Evolutionary conservation across 1,140 invertebrate genomes (phyloP), one percentile per base, ranked within the genome.

Genomic region (Pentalonia nigronervosa): DNA sequence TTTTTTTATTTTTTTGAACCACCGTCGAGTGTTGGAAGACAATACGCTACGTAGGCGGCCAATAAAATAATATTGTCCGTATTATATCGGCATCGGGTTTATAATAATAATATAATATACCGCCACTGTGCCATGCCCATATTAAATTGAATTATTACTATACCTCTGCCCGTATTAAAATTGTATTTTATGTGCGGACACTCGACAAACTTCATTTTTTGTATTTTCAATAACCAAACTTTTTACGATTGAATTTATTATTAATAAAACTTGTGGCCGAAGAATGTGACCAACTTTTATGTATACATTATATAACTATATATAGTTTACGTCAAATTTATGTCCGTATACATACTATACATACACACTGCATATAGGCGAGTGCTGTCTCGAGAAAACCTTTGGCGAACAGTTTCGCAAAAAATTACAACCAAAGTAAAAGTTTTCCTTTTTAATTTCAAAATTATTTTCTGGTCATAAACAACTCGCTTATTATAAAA

Each of bases 201-300:
- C 88, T 34, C 17, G 8, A 9, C 23, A 25, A 89, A 21, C 48
- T 36, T 89, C 41, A 41, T 89, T 36, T 50, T 41, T 41, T 36
- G 50, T 56, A 56, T 25, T 89, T 89, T 56, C 88, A 89, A 41
- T 89, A 89, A 89, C 48, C 48, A 89, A 89, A 89, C 88, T 89
- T 89, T 89, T 89, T 89, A 89, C 88, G 50, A 89, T 89, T 53
- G 48, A 89, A 89, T 89, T 53, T 48, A 47, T 89, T 89, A 50
- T 41, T 89, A 89, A 89, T 89, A 89, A 89, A 89, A 89, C 48
- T 56, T 41, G 87, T 53, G n/a, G 48, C 34, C 34, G 45, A 36
- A 53, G 34, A 89, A 89, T 25, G n/a, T 89, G 36, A 56, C 21
- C 34, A 89, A 89, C 88, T 89, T 89, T 23, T 56, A 56, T 84